Evolutionary conservation across 1,140 invertebrate genomes (phyloP).

Genomic region (Papilio helenus): DNA sequence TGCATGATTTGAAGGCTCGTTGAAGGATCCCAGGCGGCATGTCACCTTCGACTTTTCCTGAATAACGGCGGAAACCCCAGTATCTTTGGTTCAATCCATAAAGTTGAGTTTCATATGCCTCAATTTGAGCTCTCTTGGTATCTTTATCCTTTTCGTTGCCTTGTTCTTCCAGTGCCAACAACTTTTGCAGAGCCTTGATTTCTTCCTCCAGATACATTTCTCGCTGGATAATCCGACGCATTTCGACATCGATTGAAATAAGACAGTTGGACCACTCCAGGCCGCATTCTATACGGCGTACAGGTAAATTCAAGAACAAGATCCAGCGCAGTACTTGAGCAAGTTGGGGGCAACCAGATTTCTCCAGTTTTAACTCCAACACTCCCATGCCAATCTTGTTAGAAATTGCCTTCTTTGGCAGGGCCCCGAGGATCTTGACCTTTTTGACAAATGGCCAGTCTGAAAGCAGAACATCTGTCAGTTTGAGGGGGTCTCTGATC

Average conservation of each 20-base stretch:
- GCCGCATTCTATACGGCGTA: conserved; percentile 2
- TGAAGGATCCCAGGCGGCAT: conserved; percentile 2
- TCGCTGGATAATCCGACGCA: no score
- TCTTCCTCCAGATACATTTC: no score
- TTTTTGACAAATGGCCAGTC: conserved; percentile 4
- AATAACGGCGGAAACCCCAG: conserved; percentile 2
- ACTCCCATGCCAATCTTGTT: conserved; percentile 3
- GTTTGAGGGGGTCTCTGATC: conserved; percentile 2
- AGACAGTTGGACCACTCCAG: conserved; percentile 2
- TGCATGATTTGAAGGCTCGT: conserved; percentile 3
- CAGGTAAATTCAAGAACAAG: conserved; percentile 4
- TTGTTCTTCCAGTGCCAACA: conserved; percentile 3
- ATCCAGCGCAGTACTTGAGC: conserved; percentile 2
- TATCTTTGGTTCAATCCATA: conserved; percentile 4
- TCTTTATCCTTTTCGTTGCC: conserved; percentile 4
- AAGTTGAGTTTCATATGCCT: conserved; percentile 4
- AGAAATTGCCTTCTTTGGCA: conserved; percentile 4
- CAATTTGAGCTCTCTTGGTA: conserved; percentile 4
- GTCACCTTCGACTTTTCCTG: conserved; percentile 3
- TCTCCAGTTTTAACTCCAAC: conserved; percentile 4
- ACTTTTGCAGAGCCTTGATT: conserved; percentile 3
- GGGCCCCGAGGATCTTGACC: conserved; percentile 1
- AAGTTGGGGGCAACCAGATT: conserved; percentile 3
- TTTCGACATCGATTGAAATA: conserved; percentile 5
- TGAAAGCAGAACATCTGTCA: conserved; percentile 4